Conservation (phyloP, 1,140 invertebrate genomes). For the Paralvinella palmiformis region DNA sequence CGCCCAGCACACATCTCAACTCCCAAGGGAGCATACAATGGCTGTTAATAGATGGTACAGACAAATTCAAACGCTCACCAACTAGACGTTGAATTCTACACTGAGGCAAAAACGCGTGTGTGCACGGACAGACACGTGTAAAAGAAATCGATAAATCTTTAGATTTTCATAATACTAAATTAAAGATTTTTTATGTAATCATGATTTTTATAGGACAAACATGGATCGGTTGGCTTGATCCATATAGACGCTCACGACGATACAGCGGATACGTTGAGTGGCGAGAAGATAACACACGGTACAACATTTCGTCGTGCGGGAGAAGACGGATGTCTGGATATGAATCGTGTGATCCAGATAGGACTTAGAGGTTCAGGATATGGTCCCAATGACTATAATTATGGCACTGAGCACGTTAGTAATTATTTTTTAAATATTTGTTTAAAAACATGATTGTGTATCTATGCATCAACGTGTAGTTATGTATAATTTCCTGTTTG, state of each 20-base stretch:
- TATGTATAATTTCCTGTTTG: no score
- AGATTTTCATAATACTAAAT: no score
- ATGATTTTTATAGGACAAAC: constrained; percentile 37
- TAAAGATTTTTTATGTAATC: no score
- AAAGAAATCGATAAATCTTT: no score
- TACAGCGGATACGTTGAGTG: constrained; percentile 37
- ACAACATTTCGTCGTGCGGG: constrained; percentile 46
- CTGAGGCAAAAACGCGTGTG: no score
- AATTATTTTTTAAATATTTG: background rate
- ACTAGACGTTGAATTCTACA: no score
- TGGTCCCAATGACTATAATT: constrained; percentile 25
- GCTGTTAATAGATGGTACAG: no score
- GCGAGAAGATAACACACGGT: constrained; percentile 44
- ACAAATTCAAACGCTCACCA: no score
- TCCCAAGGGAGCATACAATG: no score
- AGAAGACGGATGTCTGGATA: constrained; percentile 46
- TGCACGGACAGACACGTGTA: no score
- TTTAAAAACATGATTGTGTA: background rate
- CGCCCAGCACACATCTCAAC: no score
- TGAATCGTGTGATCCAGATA: constrained; percentile 46
- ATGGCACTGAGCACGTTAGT: background rate
- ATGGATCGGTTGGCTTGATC: constrained; percentile 47
- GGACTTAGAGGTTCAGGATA: constrained; percentile 43
- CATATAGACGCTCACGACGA: constrained; percentile 48
- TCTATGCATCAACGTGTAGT: no score